phyloP scores from a whole-genome alignment of 2,888 invertebrate species.

The Hetaerina titia region DNA sequence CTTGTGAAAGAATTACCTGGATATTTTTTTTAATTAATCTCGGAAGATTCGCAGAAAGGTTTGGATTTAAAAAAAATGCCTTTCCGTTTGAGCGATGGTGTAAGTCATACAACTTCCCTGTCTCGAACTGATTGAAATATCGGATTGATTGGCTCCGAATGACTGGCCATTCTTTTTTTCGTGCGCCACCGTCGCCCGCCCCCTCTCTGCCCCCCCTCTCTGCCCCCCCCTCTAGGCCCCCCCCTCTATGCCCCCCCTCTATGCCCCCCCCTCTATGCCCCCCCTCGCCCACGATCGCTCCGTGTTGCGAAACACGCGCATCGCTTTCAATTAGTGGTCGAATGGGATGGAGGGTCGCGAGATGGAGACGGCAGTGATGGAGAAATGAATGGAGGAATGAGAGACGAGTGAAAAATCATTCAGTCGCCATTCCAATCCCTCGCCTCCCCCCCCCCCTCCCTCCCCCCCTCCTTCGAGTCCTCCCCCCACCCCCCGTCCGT shows the following conservation, averaged over 20 bases:
- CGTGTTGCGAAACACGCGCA: slow-evolving; percentile 40
- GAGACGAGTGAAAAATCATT: background rate
- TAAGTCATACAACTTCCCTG: background rate
- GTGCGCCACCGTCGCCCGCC: background rate
- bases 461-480: background rate
- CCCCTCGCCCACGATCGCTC: background rate
- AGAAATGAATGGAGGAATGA: background rate
- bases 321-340: slow-evolving; percentile 13
- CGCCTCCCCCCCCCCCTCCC: background rate
- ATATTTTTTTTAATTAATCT: background rate
- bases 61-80: background rate
- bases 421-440: background rate
- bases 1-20: background rate
- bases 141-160: slow-evolving; percentile 50
- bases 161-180: slow-evolving; percentile 17
- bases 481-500: background rate
- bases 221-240: background rate
- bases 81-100: background rate
- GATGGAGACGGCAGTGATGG: background rate
- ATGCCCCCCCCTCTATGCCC: background rate
- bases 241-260: background rate
- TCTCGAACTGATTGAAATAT: slow-evolving; percentile 49
- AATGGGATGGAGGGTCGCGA: background rate
- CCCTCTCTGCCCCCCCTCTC: background rate
- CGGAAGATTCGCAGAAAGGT: background rate